Evolutionary conservation across 2,797 vertebrate species (phyloP).

Genomic region (Gymnopithys bicolor): DNA sequence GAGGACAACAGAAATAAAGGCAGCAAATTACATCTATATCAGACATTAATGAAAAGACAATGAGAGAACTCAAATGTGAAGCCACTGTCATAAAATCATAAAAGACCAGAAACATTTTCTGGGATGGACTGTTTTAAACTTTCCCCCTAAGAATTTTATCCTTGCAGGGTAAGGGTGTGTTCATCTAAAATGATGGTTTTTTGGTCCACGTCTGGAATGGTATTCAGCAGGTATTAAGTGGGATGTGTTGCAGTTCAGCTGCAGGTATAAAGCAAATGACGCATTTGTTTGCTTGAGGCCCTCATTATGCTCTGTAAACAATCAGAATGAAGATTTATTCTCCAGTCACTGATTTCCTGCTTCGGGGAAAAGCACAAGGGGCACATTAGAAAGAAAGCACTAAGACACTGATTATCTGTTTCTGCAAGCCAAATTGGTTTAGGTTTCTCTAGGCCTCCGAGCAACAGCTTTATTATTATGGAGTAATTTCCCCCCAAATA

Average conservation of each 20-base stretch:
- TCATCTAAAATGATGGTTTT: background rate
- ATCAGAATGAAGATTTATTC: constrained; percentile 58
- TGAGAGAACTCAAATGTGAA: background rate
- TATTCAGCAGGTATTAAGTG: background rate
- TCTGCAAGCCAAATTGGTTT: constrained; percentile 34
- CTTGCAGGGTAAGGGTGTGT: background rate
- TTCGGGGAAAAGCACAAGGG: background rate
- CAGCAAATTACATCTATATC: background rate
- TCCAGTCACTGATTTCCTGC: constrained; percentile 28
- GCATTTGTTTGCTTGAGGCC: constrained; percentile 34
- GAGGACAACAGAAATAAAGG: background rate
- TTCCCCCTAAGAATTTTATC: background rate
- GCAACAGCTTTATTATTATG: constrained; percentile 51
- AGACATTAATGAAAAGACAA: background rate
- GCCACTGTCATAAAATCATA: background rate
- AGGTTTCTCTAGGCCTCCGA: constrained; percentile 50
- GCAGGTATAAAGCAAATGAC: constrained; percentile 32
- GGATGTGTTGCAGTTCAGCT: background rate
- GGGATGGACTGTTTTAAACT: background rate
- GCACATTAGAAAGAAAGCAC: background rate
- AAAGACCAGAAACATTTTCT: background rate
- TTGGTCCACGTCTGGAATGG: fast-evolving
- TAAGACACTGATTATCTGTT: constrained; percentile 43
- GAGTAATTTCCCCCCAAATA: constrained; percentile 41
- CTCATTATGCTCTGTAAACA: constrained; percentile 59